Conservation (phyloP, 1,140 invertebrate species). For the Halesus radiatus region DNA sequence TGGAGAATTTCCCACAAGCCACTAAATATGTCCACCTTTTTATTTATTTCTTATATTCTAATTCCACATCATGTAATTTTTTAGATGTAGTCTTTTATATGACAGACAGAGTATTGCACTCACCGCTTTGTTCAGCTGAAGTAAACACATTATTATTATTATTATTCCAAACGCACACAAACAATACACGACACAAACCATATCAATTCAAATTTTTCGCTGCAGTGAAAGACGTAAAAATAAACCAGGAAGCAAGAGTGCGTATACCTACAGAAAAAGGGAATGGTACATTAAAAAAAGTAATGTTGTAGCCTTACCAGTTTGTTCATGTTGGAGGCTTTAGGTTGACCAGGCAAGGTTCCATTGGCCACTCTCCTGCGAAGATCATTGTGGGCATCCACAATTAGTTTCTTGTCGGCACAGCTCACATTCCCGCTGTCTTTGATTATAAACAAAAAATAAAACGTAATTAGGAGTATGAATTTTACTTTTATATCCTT, state of each 20-base stretch:
- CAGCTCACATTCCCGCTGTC: slow-evolving; percentile 30
- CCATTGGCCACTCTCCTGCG: slow-evolving; percentile 43
- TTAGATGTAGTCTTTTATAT: too few species aligned
- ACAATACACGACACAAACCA: too few species aligned
- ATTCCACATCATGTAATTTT: too few species aligned
- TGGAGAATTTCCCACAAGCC: too few species aligned
- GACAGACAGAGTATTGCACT: too few species aligned
- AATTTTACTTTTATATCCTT: too few species aligned
- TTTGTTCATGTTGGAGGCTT: slow-evolving; percentile 52
- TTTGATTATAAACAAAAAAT: slow-evolving; percentile 22
- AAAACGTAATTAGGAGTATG: neutral
- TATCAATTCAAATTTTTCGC: neutral
- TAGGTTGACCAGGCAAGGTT: slow-evolving; percentile 39
- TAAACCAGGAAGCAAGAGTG: neutral
- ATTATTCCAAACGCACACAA: too few species aligned
- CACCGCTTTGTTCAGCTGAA: too few species aligned
- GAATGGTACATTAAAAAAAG: neutral
- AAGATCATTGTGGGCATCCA: slow-evolving; percentile 44
- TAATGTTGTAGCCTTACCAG: slow-evolving; percentile 31
- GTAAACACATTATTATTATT: too few species aligned
- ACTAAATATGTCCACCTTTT: too few species aligned
- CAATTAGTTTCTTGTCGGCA: slow-evolving; percentile 37
- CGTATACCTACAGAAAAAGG: too few species aligned
- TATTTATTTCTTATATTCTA: too few species aligned
- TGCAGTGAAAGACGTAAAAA: neutral